A percentile compares a stretch with the other conserved stretches of the same genome.
Evolutionary conservation across 2,113 vertebrate species (phyloP).

Genomic region (Riparia riparia): DNA sequence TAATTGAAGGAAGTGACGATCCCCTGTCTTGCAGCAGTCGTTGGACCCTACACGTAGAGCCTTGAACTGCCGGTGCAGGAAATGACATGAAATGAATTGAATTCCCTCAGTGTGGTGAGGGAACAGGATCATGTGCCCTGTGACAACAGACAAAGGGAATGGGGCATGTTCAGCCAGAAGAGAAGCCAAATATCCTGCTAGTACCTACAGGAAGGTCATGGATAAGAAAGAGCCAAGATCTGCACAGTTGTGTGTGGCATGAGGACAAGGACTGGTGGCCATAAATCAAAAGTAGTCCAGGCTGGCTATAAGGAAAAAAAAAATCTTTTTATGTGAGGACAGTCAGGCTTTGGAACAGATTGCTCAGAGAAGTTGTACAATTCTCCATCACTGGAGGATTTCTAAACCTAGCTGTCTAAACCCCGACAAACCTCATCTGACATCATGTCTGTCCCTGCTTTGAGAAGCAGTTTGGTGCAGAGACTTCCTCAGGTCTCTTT

Average conservation of each 20-base stretch:
- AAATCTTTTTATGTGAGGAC: background rate
- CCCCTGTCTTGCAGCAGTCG: background rate
- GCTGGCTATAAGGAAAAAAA: background rate
- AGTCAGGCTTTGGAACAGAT: background rate
- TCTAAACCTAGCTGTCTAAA: background rate
- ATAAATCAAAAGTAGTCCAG: background rate
- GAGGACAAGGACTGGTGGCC: background rate
- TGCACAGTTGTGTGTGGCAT: background rate
- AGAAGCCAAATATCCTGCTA: background rate
- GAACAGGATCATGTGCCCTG: background rate
- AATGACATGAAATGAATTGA: background rate
- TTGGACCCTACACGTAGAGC: background rate
- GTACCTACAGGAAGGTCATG: background rate
- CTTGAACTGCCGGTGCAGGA: background rate
- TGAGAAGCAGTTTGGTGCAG: background rate
- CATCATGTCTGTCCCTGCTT: background rate
- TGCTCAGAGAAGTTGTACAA: background rate
- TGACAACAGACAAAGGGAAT: background rate
- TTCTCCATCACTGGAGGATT: background rate
- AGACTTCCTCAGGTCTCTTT: background rate
- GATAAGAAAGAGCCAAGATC: background rate
- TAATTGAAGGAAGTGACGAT: background rate
- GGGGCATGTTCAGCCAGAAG: background rate
- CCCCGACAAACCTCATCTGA: background rate
- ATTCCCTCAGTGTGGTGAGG: background rate